A percentile compares a stretch with the other conserved stretches of the same genome.
These are phyloP conservation scores for Spea hammondii DNA, from an alignment of 2,797 vertebrate genomes.

Conservation along the genomic window DNA sequence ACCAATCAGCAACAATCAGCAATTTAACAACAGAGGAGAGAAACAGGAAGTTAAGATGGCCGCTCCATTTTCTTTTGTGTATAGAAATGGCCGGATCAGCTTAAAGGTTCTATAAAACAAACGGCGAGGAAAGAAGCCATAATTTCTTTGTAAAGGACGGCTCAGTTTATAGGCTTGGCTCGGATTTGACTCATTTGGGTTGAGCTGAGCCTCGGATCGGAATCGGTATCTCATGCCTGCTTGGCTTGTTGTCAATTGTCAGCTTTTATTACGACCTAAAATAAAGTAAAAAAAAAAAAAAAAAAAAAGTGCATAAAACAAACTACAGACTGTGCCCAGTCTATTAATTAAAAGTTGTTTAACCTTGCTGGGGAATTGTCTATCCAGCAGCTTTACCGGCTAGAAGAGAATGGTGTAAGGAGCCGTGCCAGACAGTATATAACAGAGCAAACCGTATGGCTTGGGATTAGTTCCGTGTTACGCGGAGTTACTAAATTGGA, in stretches of 20 bases:
- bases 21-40: too few relatives aligned
- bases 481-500: too few relatives aligned
- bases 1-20: too few relatives aligned
- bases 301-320: constrained; percentile 1
- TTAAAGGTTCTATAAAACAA: too few relatives aligned
- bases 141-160: not conserved
- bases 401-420: not conserved
- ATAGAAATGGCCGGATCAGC: too few relatives aligned
- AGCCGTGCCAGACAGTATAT: too few relatives aligned
- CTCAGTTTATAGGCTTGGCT: not conserved
- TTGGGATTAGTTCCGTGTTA: too few relatives aligned
- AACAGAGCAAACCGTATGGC: too few relatives aligned
- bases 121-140: too few relatives aligned
- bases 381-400: not conserved
- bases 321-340: not conserved
- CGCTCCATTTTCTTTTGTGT: too few relatives aligned
- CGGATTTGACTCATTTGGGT: not conserved
- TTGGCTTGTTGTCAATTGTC: constrained; percentile 5
- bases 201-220: not conserved
- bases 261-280: not conserved
- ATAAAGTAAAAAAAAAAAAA: not conserved
- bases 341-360: constrained; percentile 6
- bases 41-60: too few relatives aligned
- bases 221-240: not conserved
- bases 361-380: constrained; percentile 5